Base-by-base conservation (phyloP, 1,140 invertebrate genomes). In the Dinoponera quadriceps region DNA sequence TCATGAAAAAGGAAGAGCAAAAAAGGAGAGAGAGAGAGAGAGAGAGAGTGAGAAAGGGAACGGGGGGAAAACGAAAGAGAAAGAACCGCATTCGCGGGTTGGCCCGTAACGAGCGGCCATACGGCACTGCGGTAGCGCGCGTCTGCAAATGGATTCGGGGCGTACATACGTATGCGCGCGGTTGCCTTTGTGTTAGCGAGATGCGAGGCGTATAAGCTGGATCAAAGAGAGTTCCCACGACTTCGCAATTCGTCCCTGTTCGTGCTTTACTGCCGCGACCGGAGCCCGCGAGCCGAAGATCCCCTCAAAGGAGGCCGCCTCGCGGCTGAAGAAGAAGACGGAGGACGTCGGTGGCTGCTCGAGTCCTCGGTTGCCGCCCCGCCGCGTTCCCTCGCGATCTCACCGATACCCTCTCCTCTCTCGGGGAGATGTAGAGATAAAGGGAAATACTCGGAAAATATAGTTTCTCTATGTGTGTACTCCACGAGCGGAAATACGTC, bases 111-210 rank as follows among this genome's bases (percentile, higher is more conserved):
- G n/a, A 49, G 57, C 54, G 65, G 57, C 68, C 75, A 25, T 80
- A 80, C 65, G 51, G 65, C 33, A 48, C 18, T 69, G 74, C 63
- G 16, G 65, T n/a, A 71, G 51, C 51, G 38, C 57, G 65, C 54
- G 51, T 25, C 33, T 49, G 78, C 44, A 84, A 85, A 89, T 88
- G 84, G 73, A 73, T 83, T 78, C 65, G 80, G 72, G 73, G 13
- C 82, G 71, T 69, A 85, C 55, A 78, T 51, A 85, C 48, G 82
- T 51, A 62, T 82, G 48, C 69, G 68, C 73, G 65, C 65, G 71
- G 51, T n/a, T 82, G 38, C 68, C 75, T 71, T 69, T 71, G 75
- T 80, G 75, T 80, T 69, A 80, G 65, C 65, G 51, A 71, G 65
- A 80, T 57, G 51, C 75, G 51, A 80, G 66, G 63, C 63, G 63